Base-by-base conservation (phyloP, 2,888 invertebrate genomes). In the Hypena proboscidalis region DNA sequence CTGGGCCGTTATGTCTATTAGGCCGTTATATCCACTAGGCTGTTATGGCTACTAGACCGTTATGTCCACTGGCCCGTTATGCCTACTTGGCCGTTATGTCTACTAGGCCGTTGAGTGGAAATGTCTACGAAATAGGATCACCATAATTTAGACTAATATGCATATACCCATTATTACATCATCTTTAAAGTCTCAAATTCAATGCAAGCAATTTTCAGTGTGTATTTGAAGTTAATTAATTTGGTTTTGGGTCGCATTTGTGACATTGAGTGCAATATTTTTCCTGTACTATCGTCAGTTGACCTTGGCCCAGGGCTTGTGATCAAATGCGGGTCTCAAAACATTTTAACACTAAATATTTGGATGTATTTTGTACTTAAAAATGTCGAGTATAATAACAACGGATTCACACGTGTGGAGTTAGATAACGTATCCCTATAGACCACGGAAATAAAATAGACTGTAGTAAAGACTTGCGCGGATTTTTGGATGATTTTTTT, bases 401-500 rank as follows among this genome's bases (percentile, higher is more conserved):
- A 32, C 43, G 67, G 67, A 66, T 66, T 63, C 51, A 48, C 62
- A n/a, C 58, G 51, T 51, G 38, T 53, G 57, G 67, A 48, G 58
- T 48, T 58, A 73, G 81, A 71, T 74, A 72, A 70, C 82, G 83
- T 86, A 83, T 85, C 88, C 86, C 83, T 79, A 85, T 77, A 78
- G 85, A 84, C 85, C 88, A 83, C 86, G 80, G 79, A 83, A 76
- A 77, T 74, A 74, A 61, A 67, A 83, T 82, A 86, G 89, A 89
- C 89, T 88, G 86, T 86, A 86, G 85, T 72, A 70, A 83, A 87
- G 87, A 85, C 88, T 88, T 85, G 85, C 82, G 85, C 80, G 86
- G 79, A 83, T 84, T 89, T 61, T 88, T 88, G 86, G 83, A 86
- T 83, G 67, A 68, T 70, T 80, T 86, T 87, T 86, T 86, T 82